A percentile compares a stretch with the other conserved stretches of the same genome.
phyloP scores from a whole-genome alignment of 2,113 vertebrate species.

The Cryptotis parvus region DNA sequence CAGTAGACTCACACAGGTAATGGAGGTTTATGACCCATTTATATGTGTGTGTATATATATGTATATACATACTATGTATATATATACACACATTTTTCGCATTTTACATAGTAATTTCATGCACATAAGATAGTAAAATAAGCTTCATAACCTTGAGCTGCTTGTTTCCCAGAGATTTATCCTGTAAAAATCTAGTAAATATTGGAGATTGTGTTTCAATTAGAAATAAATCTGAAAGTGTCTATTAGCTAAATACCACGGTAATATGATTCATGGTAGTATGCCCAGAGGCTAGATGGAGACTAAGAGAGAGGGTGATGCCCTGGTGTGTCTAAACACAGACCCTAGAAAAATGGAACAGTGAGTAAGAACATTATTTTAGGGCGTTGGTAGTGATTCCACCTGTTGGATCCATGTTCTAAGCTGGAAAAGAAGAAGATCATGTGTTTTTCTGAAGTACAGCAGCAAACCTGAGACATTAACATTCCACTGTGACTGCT shows the following conservation, averaged over 20 bases:
- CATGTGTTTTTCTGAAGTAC: neutral
- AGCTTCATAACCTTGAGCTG: neutral
- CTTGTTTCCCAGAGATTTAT: neutral
- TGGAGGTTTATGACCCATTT: neutral
- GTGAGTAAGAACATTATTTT: neutral
- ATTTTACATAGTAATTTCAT: conserved; percentile 8
- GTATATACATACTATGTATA: too few species aligned
- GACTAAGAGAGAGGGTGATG: neutral
- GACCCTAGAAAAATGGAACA: neutral
- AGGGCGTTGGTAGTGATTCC: neutral
- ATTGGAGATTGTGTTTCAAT: neutral
- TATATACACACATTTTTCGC: too few species aligned
- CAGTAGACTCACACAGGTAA: neutral
- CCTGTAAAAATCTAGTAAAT: neutral
- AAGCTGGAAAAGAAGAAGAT: neutral
- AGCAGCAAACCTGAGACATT: neutral
- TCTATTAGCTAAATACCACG: neutral
- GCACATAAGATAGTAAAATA: neutral
- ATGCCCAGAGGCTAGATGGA: neutral
- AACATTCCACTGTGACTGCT: neutral
- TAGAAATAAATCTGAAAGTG: neutral
- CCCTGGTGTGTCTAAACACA: neutral
- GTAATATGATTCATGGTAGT: neutral
- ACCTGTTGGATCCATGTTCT: neutral
- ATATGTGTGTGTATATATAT: too few species aligned